Evolutionary conservation across 2,888 invertebrate genomes (phyloP).

Genomic region (Orchesellides sinensis): DNA sequence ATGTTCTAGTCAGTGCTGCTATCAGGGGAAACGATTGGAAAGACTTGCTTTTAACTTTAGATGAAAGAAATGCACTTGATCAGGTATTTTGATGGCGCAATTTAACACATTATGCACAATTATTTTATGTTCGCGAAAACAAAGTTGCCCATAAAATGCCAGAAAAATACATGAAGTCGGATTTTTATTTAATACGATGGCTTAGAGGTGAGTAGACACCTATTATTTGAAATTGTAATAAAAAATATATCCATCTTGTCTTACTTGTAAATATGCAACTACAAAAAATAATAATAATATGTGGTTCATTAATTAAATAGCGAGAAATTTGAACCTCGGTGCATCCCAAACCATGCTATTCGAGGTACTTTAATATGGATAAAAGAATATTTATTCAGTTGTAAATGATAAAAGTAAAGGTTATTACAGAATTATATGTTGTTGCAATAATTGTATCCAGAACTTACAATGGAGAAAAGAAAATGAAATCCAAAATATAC

Average conservation of each 20-base stretch:
- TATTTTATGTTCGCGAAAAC: not conserved
- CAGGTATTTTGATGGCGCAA: not conserved
- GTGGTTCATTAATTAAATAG: not conserved
- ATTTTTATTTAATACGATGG: slow-evolving; percentile 31
- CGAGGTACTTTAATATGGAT: not conserved
- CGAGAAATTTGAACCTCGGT: slow-evolving; percentile 13
- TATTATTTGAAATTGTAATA: not conserved
- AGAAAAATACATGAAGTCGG: slow-evolving; percentile 17
- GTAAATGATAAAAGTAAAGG: not conserved
- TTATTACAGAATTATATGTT: not conserved
- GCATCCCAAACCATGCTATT: slow-evolving; percentile 20
- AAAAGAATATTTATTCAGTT: not conserved
- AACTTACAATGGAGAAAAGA: slow-evolving; percentile 35
- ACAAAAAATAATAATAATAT: not conserved
- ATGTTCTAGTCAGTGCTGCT: not conserved
- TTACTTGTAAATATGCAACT: not conserved
- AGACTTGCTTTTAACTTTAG: not conserved
- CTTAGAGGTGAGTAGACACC: slow-evolving; percentile 1
- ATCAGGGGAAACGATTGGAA: slow-evolving; percentile 13
- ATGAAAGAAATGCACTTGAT: not conserved
- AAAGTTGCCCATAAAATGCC: not conserved
- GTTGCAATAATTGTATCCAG: not conserved
- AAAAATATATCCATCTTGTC: too few relatives aligned
- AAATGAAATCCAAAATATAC: slow-evolving; percentile 26
- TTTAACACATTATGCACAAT: not conserved